These are phyloP conservation scores for Leptatherina wallacei DNA, from an alignment of 2,797 vertebrate species.

Conservation along the genomic window DNA sequence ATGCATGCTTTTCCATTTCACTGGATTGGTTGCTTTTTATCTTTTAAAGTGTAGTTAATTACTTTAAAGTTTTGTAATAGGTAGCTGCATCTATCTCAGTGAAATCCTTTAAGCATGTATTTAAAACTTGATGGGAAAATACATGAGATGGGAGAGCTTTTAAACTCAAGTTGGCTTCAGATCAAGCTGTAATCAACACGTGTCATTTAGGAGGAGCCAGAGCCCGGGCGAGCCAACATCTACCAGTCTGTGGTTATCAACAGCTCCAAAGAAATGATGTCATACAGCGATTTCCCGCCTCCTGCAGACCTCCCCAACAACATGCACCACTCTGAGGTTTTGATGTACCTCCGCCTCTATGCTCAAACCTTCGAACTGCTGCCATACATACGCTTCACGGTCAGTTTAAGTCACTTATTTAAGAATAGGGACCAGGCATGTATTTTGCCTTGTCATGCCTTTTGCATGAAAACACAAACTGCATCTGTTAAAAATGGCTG, in stretches of 20 bases:
- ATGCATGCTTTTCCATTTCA: too few relatives aligned
- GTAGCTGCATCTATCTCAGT: background rate
- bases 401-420: conserved; percentile 14
- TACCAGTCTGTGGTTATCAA: conserved; percentile 87
- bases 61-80: background rate
- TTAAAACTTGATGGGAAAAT: background rate
- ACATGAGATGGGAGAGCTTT: too few relatives aligned
- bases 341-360: conserved; percentile 85
- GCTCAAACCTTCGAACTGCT: conserved; percentile 75
- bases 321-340: conserved; percentile 86
- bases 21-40: too few relatives aligned
- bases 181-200: background rate
- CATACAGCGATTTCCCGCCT: conserved; percentile 87
- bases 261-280: conserved; percentile 89
- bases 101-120: background rate
- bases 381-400: conserved; percentile 59
- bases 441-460: too few relatives aligned
- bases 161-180: background rate
- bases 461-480: too few relatives aligned
- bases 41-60: background rate
- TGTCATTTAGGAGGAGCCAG: conserved; percentile 47
- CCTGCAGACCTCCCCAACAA: conserved; percentile 85
- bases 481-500: too few relatives aligned
- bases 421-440: too few relatives aligned
- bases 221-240: conserved; percentile 80